Evolutionary conservation across 2,797 vertebrate species (phyloP), one percentile per base, ranked within the genome.

Genomic region (Pipistrellus kuhlii): DNA sequence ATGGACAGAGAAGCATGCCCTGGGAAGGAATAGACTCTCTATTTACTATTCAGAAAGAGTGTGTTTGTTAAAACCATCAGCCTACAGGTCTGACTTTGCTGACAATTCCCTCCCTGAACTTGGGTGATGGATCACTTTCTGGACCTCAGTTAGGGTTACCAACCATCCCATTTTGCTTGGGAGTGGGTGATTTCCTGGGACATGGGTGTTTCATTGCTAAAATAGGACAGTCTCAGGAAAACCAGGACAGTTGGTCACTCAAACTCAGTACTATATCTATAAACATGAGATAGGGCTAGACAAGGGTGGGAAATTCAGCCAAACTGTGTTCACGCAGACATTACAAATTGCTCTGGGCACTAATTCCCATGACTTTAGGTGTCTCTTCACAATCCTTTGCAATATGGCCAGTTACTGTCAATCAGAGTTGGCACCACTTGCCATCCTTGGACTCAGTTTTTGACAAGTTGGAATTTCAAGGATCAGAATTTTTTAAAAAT

Each of bases 241-340:
- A 76, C 44, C 46, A 38, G 32, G 66, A 76, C 59, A 84, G 32
- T 44, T 92, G 35, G 25, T 95, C 83, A 95, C 18, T 51, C 41
- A 69, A 80, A 38, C 35, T 91, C 55, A 35, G 75, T 82, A 91
- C 66, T 32, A 0, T 41, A 66, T 66, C 57, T 53, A n/a, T 88
- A 88, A 94, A 90, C 90, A 72, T 15, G 62, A 94, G 83, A 88
- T 32, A 92, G 44, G 53, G 77, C 41, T 84, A 41, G 46, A 57
- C 66, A 81, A 44, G n/a, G 35, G 17, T 66, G 75, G 66, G 85
- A 95, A 92, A 77, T 85, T 94, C 71, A 75, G 89, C 93, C 55
- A 88, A 93, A 95, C 46, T 85, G 73, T 32, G 48, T 51, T 81
- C 44, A 75, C 38, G 30, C 81, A 84, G 30, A 55, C 59, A 66